Evolutionary conservation across 1,140 invertebrate species (phyloP), one percentile per base, ranked within the genome.

Genomic region (Sarcophaga peregrina): DNA sequence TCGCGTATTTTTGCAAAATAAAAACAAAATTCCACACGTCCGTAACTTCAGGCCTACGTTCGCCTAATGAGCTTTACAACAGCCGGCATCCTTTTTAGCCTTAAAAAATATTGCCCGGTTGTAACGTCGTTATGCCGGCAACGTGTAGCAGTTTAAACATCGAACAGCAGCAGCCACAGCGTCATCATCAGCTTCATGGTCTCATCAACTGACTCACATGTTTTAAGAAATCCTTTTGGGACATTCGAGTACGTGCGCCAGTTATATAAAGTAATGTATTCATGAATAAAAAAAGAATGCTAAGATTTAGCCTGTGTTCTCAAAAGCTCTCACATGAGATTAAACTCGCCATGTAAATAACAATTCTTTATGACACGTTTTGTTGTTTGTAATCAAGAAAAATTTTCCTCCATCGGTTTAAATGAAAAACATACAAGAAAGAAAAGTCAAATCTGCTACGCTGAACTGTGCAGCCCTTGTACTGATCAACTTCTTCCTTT

Each of bases 1-100:
- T 37, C 25, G 25, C 25, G 25, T 37, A 37, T 37, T 37, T 37
- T 37, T 4, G n/a, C 1, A 37, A 37, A 37, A 37, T 37, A 37
- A 37, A 37, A 37, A n/a, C 47, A 50, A 78, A 78, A 78, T 78
- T 25, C 75, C 75, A 50, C 75, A 78, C 75, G 75, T 78, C 75
- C 75, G 75, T 78, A 50, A 20, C 75, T 78, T 78, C 8, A 78
- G 75, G 75, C 75, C 50, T 78, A 78, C 75, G 75, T 78, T 78
- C 50, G 75, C 75, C 75, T 78, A 78, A 78, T 78, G 75, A 78
- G 75, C 75, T 52, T 48, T 20, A 78, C 75, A 78, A 48, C 62
- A 78, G 25, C 45, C 75, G 75, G 75, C 75, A 78, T 78, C 75
- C 75, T 78, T 78, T 78, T 48, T 48, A 17, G n/a, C 20, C 25